These are phyloP conservation scores for Leptinotarsa haldemani DNA, from an alignment of 2,888 invertebrate species.

Conservation along the genomic window DNA sequence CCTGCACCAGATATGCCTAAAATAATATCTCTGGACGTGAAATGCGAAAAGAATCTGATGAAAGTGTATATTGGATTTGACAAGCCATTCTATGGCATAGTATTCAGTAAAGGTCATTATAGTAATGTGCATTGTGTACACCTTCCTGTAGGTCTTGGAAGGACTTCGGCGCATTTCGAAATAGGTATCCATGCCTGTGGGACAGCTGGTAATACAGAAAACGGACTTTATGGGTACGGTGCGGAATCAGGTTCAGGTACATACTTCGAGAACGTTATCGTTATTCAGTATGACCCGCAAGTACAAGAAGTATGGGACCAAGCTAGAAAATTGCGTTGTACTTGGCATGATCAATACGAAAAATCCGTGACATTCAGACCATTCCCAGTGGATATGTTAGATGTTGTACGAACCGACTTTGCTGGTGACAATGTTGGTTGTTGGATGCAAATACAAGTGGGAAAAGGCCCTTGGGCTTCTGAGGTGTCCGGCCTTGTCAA, in stretches of 20 bases:
- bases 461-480: constrained; percentile 93
- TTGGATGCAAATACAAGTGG: constrained; percentile 98
- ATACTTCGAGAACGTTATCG: constrained; percentile 93
- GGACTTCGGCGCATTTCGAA: constrained; percentile 89
- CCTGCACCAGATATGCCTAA: constrained; percentile 92
- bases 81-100: constrained; percentile 94
- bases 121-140: constrained; percentile 93
- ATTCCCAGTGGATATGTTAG: constrained; percentile 95
- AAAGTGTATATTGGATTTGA: constrained; percentile 94
- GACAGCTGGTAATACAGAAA: constrained; percentile 91
- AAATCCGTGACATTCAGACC: constrained; percentile 94
- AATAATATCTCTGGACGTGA: constrained; percentile 90
- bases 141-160: constrained; percentile 85
- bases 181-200: constrained; percentile 93
- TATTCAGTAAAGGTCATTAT: constrained; percentile 94
- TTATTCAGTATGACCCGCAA: constrained; percentile 90
- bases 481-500: constrained; percentile 94
- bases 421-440: constrained; percentile 96
- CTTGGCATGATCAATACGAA: constrained; percentile 96
- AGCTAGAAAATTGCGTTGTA: constrained; percentile 89
- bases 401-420: constrained; percentile 94
- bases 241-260: constrained; percentile 91
- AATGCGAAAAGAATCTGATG: constrained; percentile 95
- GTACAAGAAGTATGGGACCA: constrained; percentile 97
- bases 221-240: constrained; percentile 88